phyloP scores from a whole-genome alignment of 1,140 invertebrate species.

The Lepidurus apus region DNA sequence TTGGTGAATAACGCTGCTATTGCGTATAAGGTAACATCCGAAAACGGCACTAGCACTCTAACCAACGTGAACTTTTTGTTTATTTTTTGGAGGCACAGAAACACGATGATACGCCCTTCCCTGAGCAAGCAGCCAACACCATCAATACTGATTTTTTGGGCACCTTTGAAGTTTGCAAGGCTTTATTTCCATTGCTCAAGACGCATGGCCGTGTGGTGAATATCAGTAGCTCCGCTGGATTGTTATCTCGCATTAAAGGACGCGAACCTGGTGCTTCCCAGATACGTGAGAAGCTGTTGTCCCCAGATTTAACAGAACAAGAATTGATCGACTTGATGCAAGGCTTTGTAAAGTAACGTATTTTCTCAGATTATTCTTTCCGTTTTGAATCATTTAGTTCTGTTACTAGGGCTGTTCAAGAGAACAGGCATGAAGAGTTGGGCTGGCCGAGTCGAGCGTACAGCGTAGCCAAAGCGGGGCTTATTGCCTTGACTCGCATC shows the following conservation, averaged over 20 bases:
- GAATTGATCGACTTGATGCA: slow-evolving; percentile 56
- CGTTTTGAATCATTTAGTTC: background rate
- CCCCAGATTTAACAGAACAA: slow-evolving; percentile 52
- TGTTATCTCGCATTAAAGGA: slow-evolving; percentile 51
- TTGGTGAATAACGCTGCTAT: slow-evolving; percentile 81
- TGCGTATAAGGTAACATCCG: slow-evolving; percentile 54
- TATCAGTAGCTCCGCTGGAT: slow-evolving; percentile 62
- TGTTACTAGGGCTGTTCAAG: slow-evolving; percentile 51
- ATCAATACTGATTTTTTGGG: slow-evolving; percentile 63
- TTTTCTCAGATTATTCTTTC: background rate
- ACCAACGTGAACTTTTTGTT: background rate
- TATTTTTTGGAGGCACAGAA: slow-evolving; percentile 39
- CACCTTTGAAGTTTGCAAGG: slow-evolving; percentile 56
- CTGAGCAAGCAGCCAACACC: slow-evolving; percentile 63
- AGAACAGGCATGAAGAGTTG: slow-evolving; percentile 47
- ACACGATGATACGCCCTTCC: slow-evolving; percentile 55
- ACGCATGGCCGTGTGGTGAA: slow-evolving; percentile 66
- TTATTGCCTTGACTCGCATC: slow-evolving; percentile 56
- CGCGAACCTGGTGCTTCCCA: slow-evolving; percentile 42
- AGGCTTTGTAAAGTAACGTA: slow-evolving; percentile 57
- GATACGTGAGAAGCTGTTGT: slow-evolving; percentile 48
- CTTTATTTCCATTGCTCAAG: slow-evolving; percentile 61
- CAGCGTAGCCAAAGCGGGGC: slow-evolving; percentile 60
- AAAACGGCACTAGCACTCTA: background rate
- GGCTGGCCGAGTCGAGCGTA: slow-evolving; percentile 63